Percentiles rank a stretch among this genome's conserved stretches.
These are phyloP conservation scores for Etia nguti DNA, from an alignment of 2,113 vertebrate genomes.

Conservation along the genomic window DNA sequence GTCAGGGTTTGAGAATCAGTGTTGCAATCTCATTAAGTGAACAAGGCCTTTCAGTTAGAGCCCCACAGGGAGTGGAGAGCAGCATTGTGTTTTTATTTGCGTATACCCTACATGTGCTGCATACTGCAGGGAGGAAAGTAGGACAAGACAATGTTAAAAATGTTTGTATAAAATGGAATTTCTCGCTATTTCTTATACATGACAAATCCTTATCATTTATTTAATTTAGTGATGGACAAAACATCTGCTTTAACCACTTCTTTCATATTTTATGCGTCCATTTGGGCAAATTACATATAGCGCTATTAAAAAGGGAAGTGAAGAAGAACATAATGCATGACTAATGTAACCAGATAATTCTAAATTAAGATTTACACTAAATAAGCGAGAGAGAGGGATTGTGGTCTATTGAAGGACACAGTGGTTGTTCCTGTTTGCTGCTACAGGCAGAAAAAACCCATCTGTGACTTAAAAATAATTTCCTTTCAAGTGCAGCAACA, in stretches of 20 bases:
- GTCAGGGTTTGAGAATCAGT: constrained; percentile 45
- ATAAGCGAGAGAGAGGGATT: background rate
- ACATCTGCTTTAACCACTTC: background rate
- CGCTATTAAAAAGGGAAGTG: background rate
- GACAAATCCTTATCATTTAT: background rate
- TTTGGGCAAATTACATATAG: background rate
- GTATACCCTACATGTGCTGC: background rate
- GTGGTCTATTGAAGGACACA: background rate
- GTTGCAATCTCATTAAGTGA: constrained; percentile 56
- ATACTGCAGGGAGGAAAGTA: background rate
- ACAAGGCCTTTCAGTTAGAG: constrained; percentile 32
- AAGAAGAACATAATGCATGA: background rate
- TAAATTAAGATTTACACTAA: background rate
- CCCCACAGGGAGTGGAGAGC: background rate
- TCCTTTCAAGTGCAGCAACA: background rate
- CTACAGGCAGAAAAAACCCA: background rate
- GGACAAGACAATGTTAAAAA: background rate
- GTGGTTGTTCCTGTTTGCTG: background rate
- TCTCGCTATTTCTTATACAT: background rate
- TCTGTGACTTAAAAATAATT: background rate
- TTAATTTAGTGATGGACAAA: background rate
- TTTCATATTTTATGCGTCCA: background rate
- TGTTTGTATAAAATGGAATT: background rate
- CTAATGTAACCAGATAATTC: background rate
- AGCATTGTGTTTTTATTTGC: constrained; percentile 14